These are phyloP conservation scores for Jordanella pulchra DNA, from an alignment of 2,797 vertebrate species.

Conservation along the genomic window DNA sequence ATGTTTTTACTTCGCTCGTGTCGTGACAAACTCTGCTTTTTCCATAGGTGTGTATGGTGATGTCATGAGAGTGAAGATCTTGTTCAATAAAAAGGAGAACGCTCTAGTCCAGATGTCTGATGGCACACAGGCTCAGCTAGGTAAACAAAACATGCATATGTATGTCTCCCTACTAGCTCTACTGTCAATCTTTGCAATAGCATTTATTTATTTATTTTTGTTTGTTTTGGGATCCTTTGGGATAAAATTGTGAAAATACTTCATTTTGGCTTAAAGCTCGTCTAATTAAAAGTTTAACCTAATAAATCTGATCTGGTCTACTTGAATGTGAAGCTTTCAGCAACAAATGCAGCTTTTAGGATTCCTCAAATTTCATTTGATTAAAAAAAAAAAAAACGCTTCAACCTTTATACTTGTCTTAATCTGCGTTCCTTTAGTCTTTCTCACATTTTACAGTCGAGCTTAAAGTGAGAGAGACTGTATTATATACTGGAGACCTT, in stretches of 20 bases:
- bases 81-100: constrained; percentile 98
- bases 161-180: constrained; percentile 23
- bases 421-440: neutral
- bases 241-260: neutral
- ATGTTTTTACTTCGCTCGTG: constrained; percentile 12
- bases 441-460: neutral
- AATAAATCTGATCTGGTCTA: no score
- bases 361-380: no score
- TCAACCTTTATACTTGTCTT: no score
- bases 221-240: neutral
- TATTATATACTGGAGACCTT: neutral
- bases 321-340: no score
- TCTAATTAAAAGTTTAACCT: no score
- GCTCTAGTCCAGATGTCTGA: constrained; percentile 97
- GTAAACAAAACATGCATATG: constrained; percentile 72
- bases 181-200: constrained; percentile 11
- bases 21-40: constrained; percentile 44
- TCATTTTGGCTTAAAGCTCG: no score
- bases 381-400: no score
- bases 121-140: constrained; percentile 94
- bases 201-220: neutral
- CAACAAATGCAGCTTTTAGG: no score
- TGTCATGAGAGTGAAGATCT: constrained; percentile 97
- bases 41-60: constrained; percentile 92
- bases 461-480: neutral